These are phyloP conservation scores for Eutrigla gurnardus DNA, from an alignment of 2,797 vertebrate species.

Conservation along the genomic window DNA sequence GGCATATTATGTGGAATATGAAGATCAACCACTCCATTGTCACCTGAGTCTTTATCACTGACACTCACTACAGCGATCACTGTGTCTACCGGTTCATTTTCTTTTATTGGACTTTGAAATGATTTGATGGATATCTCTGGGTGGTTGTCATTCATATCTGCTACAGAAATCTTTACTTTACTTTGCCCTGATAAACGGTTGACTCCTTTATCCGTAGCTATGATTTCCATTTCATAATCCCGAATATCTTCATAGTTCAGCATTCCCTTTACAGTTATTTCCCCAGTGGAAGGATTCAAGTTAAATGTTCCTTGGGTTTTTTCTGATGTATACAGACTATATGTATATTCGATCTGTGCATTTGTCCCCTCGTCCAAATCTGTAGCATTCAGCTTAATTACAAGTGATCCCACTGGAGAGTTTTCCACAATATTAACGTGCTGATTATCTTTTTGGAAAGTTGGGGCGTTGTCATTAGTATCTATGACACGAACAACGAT, in stretches of 20 bases:
- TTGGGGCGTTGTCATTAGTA: constrained; percentile 82
- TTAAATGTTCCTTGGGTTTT: constrained; percentile 67
- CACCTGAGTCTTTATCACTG: constrained; percentile 75
- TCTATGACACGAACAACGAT: constrained; percentile 76
- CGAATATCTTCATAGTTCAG: constrained; percentile 84
- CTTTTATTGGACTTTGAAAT: constrained; percentile 66
- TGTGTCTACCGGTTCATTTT: constrained; percentile 69
- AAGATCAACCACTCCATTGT: constrained; percentile 76
- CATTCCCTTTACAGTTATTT: constrained; percentile 79
- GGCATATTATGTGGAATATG: constrained; percentile 69
- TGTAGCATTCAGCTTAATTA: constrained; percentile 81
- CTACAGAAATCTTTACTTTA: constrained; percentile 75
- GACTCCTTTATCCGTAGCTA: constrained; percentile 77
- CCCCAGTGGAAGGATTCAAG: constrained; percentile 73
- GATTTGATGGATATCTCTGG: constrained; percentile 60
- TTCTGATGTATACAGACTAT: constrained; percentile 69
- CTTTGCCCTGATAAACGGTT: constrained; percentile 77
- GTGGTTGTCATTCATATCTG: constrained; percentile 78
- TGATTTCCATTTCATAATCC: constrained; percentile 82
- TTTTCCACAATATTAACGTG: constrained; percentile 47
- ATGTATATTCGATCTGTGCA: constrained; percentile 3
- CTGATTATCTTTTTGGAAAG: constrained; percentile 63
- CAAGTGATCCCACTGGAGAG: constrained; percentile 68
- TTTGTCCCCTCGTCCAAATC: constrained; percentile 71
- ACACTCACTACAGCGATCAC: constrained; percentile 80